A percentile compares a stretch with the other conserved stretches of the same genome.
These are phyloP conservation scores for Picathartes gymnocephalus DNA, from an alignment of 2,113 vertebrate species.

Conservation along the genomic window DNA sequence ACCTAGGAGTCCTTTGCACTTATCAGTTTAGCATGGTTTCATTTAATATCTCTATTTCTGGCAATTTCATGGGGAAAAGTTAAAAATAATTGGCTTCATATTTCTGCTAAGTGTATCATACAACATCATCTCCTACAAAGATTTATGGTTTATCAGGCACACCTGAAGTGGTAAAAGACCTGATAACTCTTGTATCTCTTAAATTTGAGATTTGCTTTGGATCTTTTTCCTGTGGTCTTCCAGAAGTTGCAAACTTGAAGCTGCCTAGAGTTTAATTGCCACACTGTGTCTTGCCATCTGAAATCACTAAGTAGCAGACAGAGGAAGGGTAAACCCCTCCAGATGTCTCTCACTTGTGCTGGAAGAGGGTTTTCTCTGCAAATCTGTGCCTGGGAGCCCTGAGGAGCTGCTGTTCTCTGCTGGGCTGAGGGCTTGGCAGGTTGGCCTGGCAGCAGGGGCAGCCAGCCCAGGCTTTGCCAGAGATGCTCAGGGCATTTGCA, in stretches of 20 bases:
- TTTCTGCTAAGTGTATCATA: background rate
- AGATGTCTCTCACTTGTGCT: background rate
- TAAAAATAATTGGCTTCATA: background rate
- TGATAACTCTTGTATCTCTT: background rate
- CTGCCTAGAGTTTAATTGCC: background rate
- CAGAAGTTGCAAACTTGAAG: background rate
- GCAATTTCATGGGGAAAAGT: background rate
- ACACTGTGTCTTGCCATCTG: background rate
- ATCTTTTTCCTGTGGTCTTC: background rate
- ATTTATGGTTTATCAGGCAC: too few relatives aligned
- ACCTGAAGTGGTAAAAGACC: background rate
- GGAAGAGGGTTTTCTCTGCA: background rate
- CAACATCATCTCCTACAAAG: background rate
- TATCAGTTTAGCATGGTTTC: background rate
- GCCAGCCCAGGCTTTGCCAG: background rate
- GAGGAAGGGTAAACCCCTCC: background rate
- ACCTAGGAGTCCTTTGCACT: background rate
- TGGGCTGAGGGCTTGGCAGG: accelerated
- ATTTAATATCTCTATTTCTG: background rate
- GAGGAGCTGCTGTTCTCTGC: background rate
- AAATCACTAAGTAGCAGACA: background rate
- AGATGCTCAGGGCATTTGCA: accelerated
- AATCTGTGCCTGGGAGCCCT: background rate
- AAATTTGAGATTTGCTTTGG: background rate
- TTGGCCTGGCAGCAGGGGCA: background rate